Percentiles rank a stretch among this genome's conserved stretches.
Conservation (phyloP, 23 tunicate species). For the Aplidium turbinatum region DNA sequence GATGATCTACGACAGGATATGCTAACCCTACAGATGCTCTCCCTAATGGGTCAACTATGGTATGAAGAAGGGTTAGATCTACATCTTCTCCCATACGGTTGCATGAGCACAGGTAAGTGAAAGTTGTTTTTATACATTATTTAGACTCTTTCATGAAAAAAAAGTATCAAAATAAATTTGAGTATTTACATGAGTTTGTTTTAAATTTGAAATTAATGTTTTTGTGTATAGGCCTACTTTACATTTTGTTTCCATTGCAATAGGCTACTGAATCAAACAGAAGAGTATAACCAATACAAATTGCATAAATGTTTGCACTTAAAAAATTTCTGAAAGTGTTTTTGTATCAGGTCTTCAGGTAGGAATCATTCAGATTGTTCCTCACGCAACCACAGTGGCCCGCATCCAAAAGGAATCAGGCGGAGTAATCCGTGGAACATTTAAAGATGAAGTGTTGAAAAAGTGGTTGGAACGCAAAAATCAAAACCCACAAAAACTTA, state of each 20-base stretch:
- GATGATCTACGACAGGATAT: constrained; percentile 93
- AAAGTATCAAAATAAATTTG: too few relatives aligned
- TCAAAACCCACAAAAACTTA: constrained; percentile 32
- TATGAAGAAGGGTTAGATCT: constrained; percentile 84
- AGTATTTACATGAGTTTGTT: too few relatives aligned
- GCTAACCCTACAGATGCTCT: constrained; percentile 89
- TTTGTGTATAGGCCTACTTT: too few relatives aligned
- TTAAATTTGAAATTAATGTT: too few relatives aligned
- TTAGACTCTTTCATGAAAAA: too few relatives aligned
- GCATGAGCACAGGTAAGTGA: constrained; percentile 87
- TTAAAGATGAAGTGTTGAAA: constrained; percentile 83
- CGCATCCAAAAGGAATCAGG: constrained; percentile 83
- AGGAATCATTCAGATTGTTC: constrained; percentile 84
- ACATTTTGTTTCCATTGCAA: too few relatives aligned
- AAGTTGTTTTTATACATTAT: too few relatives aligned
- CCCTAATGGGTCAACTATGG: constrained; percentile 85
- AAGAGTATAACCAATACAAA: too few relatives aligned
- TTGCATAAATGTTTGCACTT: not conserved
- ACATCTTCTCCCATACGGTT: constrained; percentile 82
- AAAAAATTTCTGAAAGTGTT: not conserved
- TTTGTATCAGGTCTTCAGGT: constrained; percentile 49
- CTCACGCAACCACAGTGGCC: constrained; percentile 82
- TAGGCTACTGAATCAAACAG: too few relatives aligned
- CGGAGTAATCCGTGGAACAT: constrained; percentile 74
- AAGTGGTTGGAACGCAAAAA: constrained; percentile 90